Percentiles rank a stretch among this genome's conserved stretches.
Evolutionary conservation across 2,797 vertebrate species (phyloP).

Genomic region (Anguilla anguilla): DNA sequence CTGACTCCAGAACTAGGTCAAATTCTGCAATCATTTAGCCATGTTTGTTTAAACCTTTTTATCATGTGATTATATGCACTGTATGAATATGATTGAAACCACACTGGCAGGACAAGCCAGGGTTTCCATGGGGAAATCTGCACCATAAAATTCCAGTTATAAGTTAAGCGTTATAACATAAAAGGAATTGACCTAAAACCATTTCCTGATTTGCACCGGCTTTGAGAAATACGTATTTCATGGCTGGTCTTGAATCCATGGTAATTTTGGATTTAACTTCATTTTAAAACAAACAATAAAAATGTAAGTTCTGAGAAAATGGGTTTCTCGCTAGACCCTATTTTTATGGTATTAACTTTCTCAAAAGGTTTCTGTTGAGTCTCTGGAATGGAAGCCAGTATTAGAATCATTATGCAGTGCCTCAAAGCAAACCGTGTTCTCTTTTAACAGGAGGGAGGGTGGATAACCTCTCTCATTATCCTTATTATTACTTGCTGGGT

Average conservation of each 20-base stretch:
- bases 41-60: conserved; percentile 29
- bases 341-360: neutral
- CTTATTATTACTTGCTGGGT: neutral
- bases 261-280: neutral
- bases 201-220: neutral
- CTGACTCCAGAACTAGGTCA: conserved; percentile 38
- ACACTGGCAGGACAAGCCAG: neutral
- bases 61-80: neutral
- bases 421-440: neutral
- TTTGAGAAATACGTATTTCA: neutral
- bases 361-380: neutral
- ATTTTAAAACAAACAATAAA: neutral
- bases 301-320: neutral
- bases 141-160: conserved; percentile 13
- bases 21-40: conserved; percentile 26
- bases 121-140: neutral
- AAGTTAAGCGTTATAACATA: conserved; percentile 16
- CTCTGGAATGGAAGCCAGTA: neutral
- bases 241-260: neutral
- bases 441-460: neutral
- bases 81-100: conserved; percentile 21
- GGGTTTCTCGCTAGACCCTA: neutral
- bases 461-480: neutral
- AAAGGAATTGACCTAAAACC: neutral
- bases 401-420: neutral